Percentiles rank a stretch among this genome's conserved stretches.
Evolutionary conservation across 1,140 invertebrate genomes (phyloP).

Genomic region (Harpegnathos saltator): DNA sequence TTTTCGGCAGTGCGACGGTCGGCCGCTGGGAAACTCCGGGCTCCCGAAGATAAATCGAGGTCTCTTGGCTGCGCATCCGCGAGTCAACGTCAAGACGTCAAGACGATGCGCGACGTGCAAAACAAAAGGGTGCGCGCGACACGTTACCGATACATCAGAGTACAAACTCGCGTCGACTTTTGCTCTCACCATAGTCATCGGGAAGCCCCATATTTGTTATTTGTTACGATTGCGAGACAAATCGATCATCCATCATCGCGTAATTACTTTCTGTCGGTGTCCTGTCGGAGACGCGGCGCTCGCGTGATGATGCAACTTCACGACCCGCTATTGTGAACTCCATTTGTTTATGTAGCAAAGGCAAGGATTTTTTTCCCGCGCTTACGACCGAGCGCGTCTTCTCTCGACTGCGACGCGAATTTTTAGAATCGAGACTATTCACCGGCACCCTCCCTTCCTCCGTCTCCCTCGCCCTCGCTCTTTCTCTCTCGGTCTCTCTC

Average conservation of each 20-base stretch:
- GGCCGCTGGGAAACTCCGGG: conserved; percentile 26
- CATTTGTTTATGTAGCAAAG: too few species aligned
- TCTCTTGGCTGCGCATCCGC: conserved; percentile 51
- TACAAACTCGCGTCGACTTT: conserved; percentile 47
- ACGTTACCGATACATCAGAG: conserved; percentile 17
- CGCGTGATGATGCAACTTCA: not conserved
- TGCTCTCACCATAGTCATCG: not conserved
- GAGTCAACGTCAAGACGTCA: conserved; percentile 43
- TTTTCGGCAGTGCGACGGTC: conserved; percentile 25
- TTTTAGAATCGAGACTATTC: too few species aligned
- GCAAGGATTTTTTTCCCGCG: too few species aligned
- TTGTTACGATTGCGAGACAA: not conserved
- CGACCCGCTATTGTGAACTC: not conserved
- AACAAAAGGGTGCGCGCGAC: conserved; percentile 67
- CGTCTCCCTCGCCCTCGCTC: too few species aligned
- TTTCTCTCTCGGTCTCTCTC: too few species aligned
- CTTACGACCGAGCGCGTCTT: too few species aligned
- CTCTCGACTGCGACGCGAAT: too few species aligned
- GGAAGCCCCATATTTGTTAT: not conserved
- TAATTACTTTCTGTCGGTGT: not conserved
- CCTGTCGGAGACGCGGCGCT: not conserved
- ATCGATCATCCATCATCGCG: not conserved
- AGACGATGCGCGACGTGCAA: conserved; percentile 38
- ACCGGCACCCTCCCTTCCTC: too few species aligned
- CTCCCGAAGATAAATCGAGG: conserved; percentile 36